Evolutionary conservation across 2,888 invertebrate genomes (phyloP), one percentile per base, ranked within the genome.

Genomic region (Meiosimyza decipiens): DNA sequence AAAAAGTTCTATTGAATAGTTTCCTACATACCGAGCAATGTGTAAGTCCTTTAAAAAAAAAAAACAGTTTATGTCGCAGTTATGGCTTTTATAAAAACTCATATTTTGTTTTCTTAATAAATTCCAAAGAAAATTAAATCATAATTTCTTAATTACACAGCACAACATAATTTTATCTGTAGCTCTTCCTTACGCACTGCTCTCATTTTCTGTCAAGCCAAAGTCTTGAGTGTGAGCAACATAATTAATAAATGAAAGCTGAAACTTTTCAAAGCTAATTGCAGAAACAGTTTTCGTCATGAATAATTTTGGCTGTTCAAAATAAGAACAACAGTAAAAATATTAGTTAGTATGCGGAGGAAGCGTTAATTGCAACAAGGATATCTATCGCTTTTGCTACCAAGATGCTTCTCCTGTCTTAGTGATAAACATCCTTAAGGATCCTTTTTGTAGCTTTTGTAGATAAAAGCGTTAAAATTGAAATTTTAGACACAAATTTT

Each of bases 401-500:
- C 15, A 9, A 15, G 28, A 60, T 33, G 40, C 18, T 40, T 28
- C 28, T n/a, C 60, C 28, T 13, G 40, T n/a, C 6, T 28, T 60
- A 18, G 22, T 60, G n/a, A 4, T 5, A 40, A 0, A 11, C 28
- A 28, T 60, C 60, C 28, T 33, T 28, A 22, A 60, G 60, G 60
- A 33, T 60, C 4, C 28, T 40, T 57, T 57, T 28, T 28, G 22
- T 1, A 57, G 28, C 22, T 57, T 57, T 57, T 4, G 18, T 15
- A n/a, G 40, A 40, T 40, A 40, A 40, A 28, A 22, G 11, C 9
- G 18, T 3, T n/a, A 52, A 28, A 33, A 28, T 59, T 60, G 60
- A 60, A 71, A 66, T 70, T 73, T 65, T 71, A 71, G 70, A 73
- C 71, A 71, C 71, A 60, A 70, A 71, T 71, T 73, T 73, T 40